These are phyloP conservation scores for Sturmia bella DNA, from an alignment of 2,888 invertebrate genomes.

Conservation along the genomic window DNA sequence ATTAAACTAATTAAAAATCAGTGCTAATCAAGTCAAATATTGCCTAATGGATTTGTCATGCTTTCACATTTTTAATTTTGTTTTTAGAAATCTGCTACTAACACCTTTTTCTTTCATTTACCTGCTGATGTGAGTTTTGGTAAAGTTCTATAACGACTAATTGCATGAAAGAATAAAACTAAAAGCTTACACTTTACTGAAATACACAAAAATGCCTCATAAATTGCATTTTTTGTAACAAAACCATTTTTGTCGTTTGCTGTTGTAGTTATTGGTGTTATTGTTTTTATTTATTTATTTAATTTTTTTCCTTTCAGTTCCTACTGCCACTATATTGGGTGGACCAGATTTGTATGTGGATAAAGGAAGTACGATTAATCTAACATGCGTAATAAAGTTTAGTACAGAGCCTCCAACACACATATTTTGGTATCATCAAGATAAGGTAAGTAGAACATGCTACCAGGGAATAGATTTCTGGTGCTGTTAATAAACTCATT, in stretches of 20 bases:
- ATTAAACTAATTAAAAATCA: too few relatives aligned
- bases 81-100: too few relatives aligned
- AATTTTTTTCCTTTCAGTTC: too few relatives aligned
- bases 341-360: constrained; percentile 91
- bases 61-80: too few relatives aligned
- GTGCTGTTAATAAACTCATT: background rate
- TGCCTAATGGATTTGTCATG: too few relatives aligned
- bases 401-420: constrained; percentile 94
- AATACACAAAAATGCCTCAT: constrained; percentile 18
- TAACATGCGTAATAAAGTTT: constrained; percentile 90
- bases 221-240: background rate
- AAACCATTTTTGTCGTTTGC: background rate
- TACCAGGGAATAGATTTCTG: constrained; percentile 15
- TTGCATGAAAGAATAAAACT: too few relatives aligned
- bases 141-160: too few relatives aligned
- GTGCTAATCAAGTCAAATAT: too few relatives aligned
- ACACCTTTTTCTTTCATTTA: too few relatives aligned
- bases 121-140: too few relatives aligned
- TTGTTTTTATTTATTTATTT: too few relatives aligned
- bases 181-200: constrained; percentile 39
- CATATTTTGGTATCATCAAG: constrained; percentile 97
- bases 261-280: constrained; percentile 16
- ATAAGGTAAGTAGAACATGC: constrained; percentile 87
- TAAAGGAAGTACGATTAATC: constrained; percentile 91
- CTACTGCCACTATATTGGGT: constrained; percentile 90